Evolutionary conservation across 1,140 invertebrate species (phyloP).

Genomic region (Sycophila sp.): DNA sequence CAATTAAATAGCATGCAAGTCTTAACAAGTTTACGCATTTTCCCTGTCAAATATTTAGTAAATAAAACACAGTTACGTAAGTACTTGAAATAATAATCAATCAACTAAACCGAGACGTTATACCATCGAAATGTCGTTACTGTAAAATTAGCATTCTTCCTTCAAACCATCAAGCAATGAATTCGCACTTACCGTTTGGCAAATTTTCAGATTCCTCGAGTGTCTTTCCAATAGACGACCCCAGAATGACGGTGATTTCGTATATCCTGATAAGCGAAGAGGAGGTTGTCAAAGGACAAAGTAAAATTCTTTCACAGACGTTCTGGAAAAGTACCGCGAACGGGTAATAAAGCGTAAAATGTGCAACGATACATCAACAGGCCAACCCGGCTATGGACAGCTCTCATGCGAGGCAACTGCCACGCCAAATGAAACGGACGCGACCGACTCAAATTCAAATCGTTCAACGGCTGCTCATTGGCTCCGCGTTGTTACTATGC

Average conservation of each 20-base stretch:
- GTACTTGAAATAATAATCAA: too few relatives aligned
- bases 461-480: neutral
- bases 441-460: slow-evolving; percentile 29
- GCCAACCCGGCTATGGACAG: neutral
- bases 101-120: too few relatives aligned
- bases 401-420: neutral
- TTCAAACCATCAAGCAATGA: neutral
- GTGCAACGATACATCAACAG: neutral
- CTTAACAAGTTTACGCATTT: too few relatives aligned
- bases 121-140: too few relatives aligned
- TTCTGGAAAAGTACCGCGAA: neutral
- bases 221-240: slow-evolving; percentile 22
- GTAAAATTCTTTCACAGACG: too few relatives aligned
- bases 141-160: neutral
- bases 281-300: too few relatives aligned
- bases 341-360: neutral
- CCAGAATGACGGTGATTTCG: slow-evolving; percentile 28
- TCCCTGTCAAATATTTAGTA: too few relatives aligned
- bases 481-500: too few relatives aligned
- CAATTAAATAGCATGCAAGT: too few relatives aligned
- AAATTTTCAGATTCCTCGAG: neutral
- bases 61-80: too few relatives aligned
- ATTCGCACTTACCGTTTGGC: slow-evolving; percentile 18
- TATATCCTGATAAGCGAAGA: too few relatives aligned
- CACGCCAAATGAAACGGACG: neutral